Base-by-base conservation (phyloP, 2,888 invertebrate genomes). In the Holacanthella duospinosa region DNA sequence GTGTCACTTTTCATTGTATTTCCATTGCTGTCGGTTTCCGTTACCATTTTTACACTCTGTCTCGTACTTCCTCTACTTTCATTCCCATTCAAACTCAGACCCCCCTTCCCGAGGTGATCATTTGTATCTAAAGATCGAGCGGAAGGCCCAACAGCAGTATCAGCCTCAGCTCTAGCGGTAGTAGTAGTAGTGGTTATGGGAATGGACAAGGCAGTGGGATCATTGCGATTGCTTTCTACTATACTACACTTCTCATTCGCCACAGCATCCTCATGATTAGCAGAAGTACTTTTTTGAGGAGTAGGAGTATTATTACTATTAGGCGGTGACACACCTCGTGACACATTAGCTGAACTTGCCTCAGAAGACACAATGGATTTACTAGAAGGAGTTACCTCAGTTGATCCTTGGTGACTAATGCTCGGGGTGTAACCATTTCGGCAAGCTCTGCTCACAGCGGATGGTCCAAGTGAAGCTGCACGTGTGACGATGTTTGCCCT, bases 11-110 rank as follows among this genome's bases (percentile, higher is more conserved):
- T 62, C 27, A 70, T 71, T 2, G 71, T 65, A 63, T 71, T 71
- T n/a, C 71, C 71, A 62, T 71, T 71, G 55, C 60, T 66, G 63
- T 71, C 69, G 29, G 66, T 66, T 29, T 65, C 65, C 61, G 57
- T 65, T 12, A 48, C 21, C 21, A 48, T 48, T 48, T 48, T 48
- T 48, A 48, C 48, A 48, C 21, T 48, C n/a, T 48, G 48, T 48
- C 48, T 21, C n/a, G 12, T 21, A 4, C 4, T 48, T 36, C 36
- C 36, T 36, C 36, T 36, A 36, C 36, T 36, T 21, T 48, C 48
- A 48, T 48, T 48, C 48, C 48, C 48, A 48, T 48, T 48, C 48
- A 48, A 9, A 21, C 48, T 21, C 48, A 16, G 48, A n/a, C 21
- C n/a, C 21, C 4, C 4, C 21, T n/a, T 9, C n/a, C n/a, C 48